Percentiles rank a stretch among this genome's conserved stretches.
Conservation (phyloP, 2,888 invertebrate genomes). For the Eupithecia insigniata region DNA sequence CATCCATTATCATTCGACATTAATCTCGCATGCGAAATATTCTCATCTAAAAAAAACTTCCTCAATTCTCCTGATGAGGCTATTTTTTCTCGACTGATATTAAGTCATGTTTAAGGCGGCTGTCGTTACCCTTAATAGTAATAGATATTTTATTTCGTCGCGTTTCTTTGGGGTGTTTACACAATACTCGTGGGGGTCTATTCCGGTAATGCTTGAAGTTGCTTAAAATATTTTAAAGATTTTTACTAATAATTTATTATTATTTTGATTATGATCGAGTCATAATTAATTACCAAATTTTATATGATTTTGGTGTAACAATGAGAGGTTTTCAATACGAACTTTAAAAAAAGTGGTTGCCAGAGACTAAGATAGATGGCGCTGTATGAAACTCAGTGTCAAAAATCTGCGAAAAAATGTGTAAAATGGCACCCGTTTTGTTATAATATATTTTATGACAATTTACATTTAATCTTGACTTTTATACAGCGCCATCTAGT, state of each 20-base stretch:
- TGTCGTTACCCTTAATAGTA: constrained; percentile 84
- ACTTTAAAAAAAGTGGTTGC: no score
- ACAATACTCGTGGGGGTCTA: constrained; percentile 66
- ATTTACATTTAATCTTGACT: no score
- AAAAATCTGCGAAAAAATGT: no score
- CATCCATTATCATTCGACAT: constrained; percentile 50
- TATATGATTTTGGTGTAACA: not conserved
- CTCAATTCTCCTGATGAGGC: constrained; percentile 68
- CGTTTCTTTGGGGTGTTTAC: constrained; percentile 77
- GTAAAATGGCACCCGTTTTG: no score
- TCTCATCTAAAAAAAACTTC: constrained; percentile 50
- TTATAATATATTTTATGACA: no score
- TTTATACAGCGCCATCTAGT: no score
- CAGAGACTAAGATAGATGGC: no score
- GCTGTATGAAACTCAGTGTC: no score
- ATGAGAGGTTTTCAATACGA: no score
- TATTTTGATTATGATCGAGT: not conserved
- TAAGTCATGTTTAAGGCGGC: constrained; percentile 85
- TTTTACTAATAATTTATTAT: not conserved
- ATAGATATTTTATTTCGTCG: constrained; percentile 85
- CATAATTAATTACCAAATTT: not conserved
- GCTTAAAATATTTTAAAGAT: not conserved
- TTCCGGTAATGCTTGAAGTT: constrained; percentile 38
- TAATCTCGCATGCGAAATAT: constrained; percentile 50
- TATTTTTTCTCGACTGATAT: constrained; percentile 83